Base-by-base conservation (phyloP, 2,888 invertebrate genomes). In the Lasioglossum figueresi region DNA sequence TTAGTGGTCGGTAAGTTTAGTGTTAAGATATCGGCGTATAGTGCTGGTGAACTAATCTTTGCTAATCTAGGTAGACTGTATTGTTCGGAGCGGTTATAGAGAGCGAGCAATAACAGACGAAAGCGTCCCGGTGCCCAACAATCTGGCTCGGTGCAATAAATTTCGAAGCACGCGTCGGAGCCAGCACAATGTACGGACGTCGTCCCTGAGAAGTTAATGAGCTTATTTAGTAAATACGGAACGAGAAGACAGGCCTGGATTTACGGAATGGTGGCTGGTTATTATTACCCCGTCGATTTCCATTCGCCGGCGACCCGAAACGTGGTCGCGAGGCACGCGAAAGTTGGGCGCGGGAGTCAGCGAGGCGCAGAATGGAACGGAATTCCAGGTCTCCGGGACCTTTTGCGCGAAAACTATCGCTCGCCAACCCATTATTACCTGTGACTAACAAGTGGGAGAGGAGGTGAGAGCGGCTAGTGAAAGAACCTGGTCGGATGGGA, bases 401-500 rank as follows among this genome's bases (percentile, higher is more conserved):
- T 78, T 76, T 75, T 82, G 75, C 63, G 78, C 75, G 82, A 72
- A 76, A 78, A 72, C 70, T 82, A 76, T 84, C 78, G 66, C 31
- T 75, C 40, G 70, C 63, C 45, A 78, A 75, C 52, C 82, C 78
- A 84, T 78, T 84, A 84, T 84, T 84, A 84, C 75, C 43, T 56
- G 82, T 34, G 74, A 75, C 59, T 74, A 74, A 84, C 81, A 40
- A 80, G 63, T 45, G 73, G 52, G 48, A 56, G 68, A 48, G 72
- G 52, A 66, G 31, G 40, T 34, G 71, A 48, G 40, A 78, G 37
- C n/a, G 27, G 4, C n/a, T 37, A 59, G n/a, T 37, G 59, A 37
- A 80, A 63, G 37, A 68, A 34, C 14, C 31, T 31, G 5, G 31
- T 63, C 59, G 59, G 16, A 63, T 31, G 59, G 59, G 59, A 63